phyloP scores from a whole-genome alignment of 2,797 vertebrate genomes.

The Aulostomus chinensis region DNA sequence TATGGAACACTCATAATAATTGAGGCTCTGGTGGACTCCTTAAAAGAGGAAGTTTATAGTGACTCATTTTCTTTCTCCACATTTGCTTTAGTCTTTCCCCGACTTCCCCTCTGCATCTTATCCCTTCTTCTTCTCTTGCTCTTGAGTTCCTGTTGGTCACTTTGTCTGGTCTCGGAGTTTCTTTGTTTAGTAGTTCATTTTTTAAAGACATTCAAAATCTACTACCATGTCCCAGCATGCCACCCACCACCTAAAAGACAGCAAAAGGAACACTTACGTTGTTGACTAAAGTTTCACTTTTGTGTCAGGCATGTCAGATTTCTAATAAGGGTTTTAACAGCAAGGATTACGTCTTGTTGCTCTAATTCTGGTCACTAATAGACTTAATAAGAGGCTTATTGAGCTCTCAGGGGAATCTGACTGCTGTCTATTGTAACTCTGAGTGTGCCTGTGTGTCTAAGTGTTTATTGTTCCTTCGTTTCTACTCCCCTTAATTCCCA shows the following conservation, averaged over 20 bases:
- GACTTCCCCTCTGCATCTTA: background rate
- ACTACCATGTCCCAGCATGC: too few species aligned
- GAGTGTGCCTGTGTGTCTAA: constrained; percentile 22
- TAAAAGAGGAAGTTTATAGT: too few species aligned
- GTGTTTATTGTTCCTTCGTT: constrained; percentile 47
- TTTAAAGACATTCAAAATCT: too few species aligned
- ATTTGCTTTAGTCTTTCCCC: background rate
- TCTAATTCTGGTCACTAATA: constrained; percentile 51
- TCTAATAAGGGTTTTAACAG: constrained; percentile 42
- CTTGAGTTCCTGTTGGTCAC: background rate
- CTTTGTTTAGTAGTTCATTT: too few species aligned
- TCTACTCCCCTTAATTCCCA: constrained; percentile 35
- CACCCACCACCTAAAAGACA: too few species aligned
- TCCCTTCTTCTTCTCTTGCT: background rate
- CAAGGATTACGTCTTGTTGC: constrained; percentile 40
- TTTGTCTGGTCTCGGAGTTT: too few species aligned
- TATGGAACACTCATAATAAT: too few species aligned
- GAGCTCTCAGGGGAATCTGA: constrained; percentile 34
- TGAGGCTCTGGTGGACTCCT: too few species aligned
- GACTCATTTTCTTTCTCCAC: too few species aligned
- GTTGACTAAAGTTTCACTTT: too few species aligned
- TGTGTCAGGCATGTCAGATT: constrained; percentile 22
- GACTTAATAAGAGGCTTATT: constrained; percentile 59
- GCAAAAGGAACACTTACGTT: background rate
- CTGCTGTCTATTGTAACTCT: constrained; percentile 45